A percentile compares a stretch with the other conserved stretches of the same genome.
These are phyloP conservation scores for Acomys russatus DNA, from an alignment of 2,797 vertebrate species.

Conservation along the genomic window DNA sequence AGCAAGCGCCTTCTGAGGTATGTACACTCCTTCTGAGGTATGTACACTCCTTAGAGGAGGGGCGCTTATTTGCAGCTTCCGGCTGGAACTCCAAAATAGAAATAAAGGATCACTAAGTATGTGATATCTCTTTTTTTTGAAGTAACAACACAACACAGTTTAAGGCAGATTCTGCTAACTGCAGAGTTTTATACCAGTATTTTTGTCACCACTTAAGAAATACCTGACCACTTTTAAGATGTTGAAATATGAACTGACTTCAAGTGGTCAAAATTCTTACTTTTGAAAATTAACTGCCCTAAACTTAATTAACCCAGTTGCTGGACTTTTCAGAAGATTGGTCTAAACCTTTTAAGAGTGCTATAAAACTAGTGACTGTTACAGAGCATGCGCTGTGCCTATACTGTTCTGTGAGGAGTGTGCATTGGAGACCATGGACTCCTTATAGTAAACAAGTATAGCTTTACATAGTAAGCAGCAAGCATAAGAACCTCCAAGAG, in stretches of 20 bases:
- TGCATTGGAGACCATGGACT: background rate
- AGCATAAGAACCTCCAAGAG: background rate
- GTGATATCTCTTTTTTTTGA: constrained; percentile 59
- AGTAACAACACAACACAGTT: constrained; percentile 22
- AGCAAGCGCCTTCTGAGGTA: constrained; percentile 97
- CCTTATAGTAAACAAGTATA: background rate
- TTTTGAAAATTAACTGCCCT: constrained; percentile 65
- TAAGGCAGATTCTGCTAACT: constrained; percentile 51
- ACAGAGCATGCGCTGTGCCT: background rate
- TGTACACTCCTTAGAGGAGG: constrained; percentile 52
- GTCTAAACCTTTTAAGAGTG: constrained; percentile 28
- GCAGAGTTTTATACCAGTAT: constrained; percentile 58
- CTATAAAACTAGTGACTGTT: constrained; percentile 45
- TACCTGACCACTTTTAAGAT: constrained; percentile 43
- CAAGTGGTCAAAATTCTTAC: constrained; percentile 48
- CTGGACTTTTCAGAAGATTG: constrained; percentile 55
- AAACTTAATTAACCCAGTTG: constrained; percentile 34
- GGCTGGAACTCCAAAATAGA: constrained; percentile 62
- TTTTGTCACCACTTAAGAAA: constrained; percentile 52
- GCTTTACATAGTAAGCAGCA: constrained; percentile 12
- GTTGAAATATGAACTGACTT: constrained; percentile 63
- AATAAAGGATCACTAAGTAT: constrained; percentile 50
- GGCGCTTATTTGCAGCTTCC: background rate
- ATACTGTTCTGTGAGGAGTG: background rate
- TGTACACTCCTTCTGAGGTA: constrained; percentile 92